Base-by-base conservation (phyloP, 1,140 invertebrate species). In the Aleiodes sp. region DNA sequence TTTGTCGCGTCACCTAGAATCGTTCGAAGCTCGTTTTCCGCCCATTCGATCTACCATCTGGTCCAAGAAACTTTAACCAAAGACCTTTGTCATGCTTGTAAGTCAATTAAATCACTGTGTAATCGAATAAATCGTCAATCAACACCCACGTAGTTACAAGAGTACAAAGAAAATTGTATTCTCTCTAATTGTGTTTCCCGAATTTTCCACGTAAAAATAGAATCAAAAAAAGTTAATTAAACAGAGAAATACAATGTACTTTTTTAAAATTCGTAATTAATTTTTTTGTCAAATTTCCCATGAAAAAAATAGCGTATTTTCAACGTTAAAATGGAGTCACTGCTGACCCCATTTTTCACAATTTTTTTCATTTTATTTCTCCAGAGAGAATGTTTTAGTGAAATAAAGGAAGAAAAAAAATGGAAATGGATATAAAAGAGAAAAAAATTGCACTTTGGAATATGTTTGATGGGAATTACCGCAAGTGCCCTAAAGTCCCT, bases 61-160 rank as follows among this genome's bases (percentile, higher is more conserved):
- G 26, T 9, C 9, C 39, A 8, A 33, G 31, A 14, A 4, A 61
- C 10, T 21, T 7, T 31, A 19, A 35, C 10, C 35, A 31, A 10
- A 10, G n/a, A 60, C 29, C 26, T 60, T 31, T 10, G 29, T 61
- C 59, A 19, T 14, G 29, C 1, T 21, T 10, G 59, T 35, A 37
- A 61, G 35, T 24, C 61, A 14, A 62, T 62, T 62, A 62, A 62
- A 62, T 62, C 35, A 19, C 1, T 9, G 29, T 7, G 60, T 62
- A 62, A 62, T 62, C 37, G 60, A 39, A 62, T 62, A 12, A 4
- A 35, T 62, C 14, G 46, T 28, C 24, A 56, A 24, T 56, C 39
- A 6, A 43, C 39, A 35, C 31, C 31, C 31, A 35, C 31, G 31
- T 10, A 6, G 10, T 35, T 35, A 35, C 31, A 35, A 35, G 10